phyloP scores from a whole-genome alignment of 2,797 vertebrate species.

The Mycteria americana region DNA sequence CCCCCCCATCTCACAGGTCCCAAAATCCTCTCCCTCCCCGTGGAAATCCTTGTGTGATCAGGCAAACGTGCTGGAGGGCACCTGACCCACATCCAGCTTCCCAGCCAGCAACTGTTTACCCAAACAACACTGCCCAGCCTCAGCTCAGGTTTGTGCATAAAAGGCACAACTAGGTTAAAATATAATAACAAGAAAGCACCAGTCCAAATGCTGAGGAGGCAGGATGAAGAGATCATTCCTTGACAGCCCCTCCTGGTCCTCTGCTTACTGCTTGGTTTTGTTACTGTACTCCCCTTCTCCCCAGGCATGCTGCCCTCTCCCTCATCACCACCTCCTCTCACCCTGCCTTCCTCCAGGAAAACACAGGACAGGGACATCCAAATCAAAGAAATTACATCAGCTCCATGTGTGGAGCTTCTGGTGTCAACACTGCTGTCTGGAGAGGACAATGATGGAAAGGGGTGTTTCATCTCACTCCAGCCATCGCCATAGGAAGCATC shows the following conservation, averaged over 20 bases:
- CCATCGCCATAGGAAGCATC: background rate
- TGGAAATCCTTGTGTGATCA: background rate
- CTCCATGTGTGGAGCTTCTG: rapidly evolving
- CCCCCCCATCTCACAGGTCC: rapidly evolving
- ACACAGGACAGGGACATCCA: background rate
- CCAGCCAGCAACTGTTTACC: background rate
- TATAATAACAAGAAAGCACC: rapidly evolving
- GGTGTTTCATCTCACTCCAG: background rate
- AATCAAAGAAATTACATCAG: background rate
- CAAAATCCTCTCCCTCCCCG: rapidly evolving
- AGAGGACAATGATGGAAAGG: background rate
- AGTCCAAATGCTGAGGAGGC: background rate
- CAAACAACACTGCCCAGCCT: background rate
- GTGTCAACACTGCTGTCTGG: background rate
- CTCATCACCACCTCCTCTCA: background rate
- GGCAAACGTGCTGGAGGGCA: background rate
- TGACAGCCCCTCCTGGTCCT: background rate
- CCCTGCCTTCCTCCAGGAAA: background rate
- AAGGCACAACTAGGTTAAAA: background rate
- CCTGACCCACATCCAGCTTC: background rate
- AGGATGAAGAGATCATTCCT: background rate
- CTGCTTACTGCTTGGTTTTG: background rate
- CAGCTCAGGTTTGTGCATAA: background rate
- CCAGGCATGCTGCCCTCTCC: background rate
- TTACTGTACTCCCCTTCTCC: too few species aligned